Percentiles rank a stretch among this genome's conserved stretches.
These are phyloP conservation scores for Cebidichthys violaceus DNA, from an alignment of 2,113 vertebrate species.

Conservation along the genomic window DNA sequence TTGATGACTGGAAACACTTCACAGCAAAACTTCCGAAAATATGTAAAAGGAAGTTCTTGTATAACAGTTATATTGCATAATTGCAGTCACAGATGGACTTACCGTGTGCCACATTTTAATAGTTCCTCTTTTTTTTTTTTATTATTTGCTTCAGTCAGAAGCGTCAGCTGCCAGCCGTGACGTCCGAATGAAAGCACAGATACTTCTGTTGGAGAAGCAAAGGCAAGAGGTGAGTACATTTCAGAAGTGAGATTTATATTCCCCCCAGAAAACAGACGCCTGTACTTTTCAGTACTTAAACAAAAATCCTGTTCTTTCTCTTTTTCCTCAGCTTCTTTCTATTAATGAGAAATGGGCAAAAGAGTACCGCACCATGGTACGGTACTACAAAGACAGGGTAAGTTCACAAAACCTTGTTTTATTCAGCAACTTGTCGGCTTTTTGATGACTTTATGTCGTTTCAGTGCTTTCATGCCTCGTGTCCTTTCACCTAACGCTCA, in stretches of 20 bases:
- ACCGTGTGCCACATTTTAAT: constrained; percentile 17
- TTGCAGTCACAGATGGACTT: neutral
- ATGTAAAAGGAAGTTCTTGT: constrained; percentile 69
- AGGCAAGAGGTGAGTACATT: constrained; percentile 64
- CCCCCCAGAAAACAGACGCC: neutral
- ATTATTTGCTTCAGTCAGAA: constrained; percentile 33
- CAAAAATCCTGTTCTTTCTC: neutral
- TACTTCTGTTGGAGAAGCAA: constrained; percentile 66
- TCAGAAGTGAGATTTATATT: constrained; percentile 17
- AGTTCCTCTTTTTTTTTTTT: constrained; percentile 47
- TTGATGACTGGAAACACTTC: constrained; percentile 52
- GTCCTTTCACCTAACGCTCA: neutral
- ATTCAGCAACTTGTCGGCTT: neutral
- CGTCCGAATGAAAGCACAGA: constrained; percentile 43
- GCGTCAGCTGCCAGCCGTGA: neutral
- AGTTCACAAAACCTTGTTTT: neutral
- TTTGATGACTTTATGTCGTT: neutral
- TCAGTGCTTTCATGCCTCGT: neutral
- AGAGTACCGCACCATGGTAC: constrained; percentile 70
- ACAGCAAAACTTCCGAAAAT: constrained; percentile 65
- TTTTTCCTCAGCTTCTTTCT: constrained; percentile 71
- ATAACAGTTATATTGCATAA: constrained; percentile 21
- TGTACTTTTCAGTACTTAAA: neutral
- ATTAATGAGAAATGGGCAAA: constrained; percentile 79
- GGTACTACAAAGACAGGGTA: constrained; percentile 70